phyloP scores from a whole-genome alignment of 92 coral and sea anemone genomes.

The Siderastrea siderea region DNA sequence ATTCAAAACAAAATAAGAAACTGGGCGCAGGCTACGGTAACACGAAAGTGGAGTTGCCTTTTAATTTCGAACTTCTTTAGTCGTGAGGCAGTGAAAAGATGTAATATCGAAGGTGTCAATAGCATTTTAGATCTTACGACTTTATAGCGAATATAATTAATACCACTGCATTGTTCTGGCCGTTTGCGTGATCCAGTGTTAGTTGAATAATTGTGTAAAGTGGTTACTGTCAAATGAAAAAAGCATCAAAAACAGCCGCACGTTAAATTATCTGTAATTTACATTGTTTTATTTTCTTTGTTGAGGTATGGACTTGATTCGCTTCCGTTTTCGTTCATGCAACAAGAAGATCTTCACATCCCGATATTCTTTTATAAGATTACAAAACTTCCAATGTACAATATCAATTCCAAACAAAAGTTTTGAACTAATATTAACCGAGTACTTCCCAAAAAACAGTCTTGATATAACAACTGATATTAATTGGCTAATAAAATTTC shows the following conservation, averaged over 20 bases:
- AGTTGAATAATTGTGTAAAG: neutral
- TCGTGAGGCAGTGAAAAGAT: conserved; percentile 1
- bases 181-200: conserved; percentile 28
- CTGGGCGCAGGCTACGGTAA: neutral
- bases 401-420: conserved; percentile 37
- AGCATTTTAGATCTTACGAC: conserved; percentile 5
- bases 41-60: neutral
- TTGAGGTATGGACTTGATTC: neutral
- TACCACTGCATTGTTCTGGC: conserved; percentile 7
- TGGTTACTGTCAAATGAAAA: neutral
- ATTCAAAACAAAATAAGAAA: neutral
- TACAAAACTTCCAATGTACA: neutral
- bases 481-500: conserved; percentile 3
- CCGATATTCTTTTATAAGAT: conserved; percentile 1
- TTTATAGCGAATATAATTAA: conserved; percentile 40
- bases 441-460: neutral
- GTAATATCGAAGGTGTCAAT: conserved; percentile 20
- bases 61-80: neutral
- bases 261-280: neutral
- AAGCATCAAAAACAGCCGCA: neutral
- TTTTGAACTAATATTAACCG: conserved; percentile 25
- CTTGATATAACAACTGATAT: conserved; percentile 3
- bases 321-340: neutral
- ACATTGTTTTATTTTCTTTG: neutral
- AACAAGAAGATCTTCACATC: neutral